Evolutionary conservation across 2,113 vertebrate species (phyloP), one percentile per base, ranked within the genome.

Genomic region (Amblyornis subalaris): DNA sequence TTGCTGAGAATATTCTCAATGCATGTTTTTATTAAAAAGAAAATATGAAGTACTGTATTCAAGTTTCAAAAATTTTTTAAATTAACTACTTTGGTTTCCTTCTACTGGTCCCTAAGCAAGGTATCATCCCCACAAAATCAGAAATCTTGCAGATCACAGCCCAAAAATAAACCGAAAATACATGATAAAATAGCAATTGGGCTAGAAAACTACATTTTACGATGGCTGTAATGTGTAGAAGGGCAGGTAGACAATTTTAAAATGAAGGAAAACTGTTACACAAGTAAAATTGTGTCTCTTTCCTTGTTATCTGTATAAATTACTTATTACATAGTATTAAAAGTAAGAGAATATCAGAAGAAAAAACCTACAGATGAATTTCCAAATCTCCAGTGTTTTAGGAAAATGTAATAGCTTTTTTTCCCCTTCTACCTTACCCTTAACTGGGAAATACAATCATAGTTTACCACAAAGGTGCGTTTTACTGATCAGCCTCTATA

Each of bases 141-240:
- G 5, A 78, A 71, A 9, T n/a, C 57, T 93, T 85, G 35, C 31
- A 78, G 33, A 69, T 62, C 6, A 12, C 23, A 53, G 42, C 7
- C 19, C 23, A 91, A 85, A 82, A 14, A 54, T 5, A 12, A 66
- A 72, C 9, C 58, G 64, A 66, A 85, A 85, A 88, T 19, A 21
- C 11, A 82, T 0, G 0, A 69, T 26, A 85, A 75, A 90, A 76
- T 5, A 66, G 23, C 21, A 76, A 11, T 24, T 82, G 51, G 35
- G 44, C 31, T 53, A 70, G n/a, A 58, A 81, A 82, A 55, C 7
- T 35, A 33, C 22, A 5, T 61, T 92, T 53, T 50, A 4, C 47
- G 25, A 69, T n/a, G 9, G 20, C 3, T 42, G 26, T 17, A 61
- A 23, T 0, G 0, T 36, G 44, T 11, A n/a, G 42, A 79, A 17